Conservation (phyloP, 1,140 invertebrate genomes). For the Cydia strobilella region DNA sequence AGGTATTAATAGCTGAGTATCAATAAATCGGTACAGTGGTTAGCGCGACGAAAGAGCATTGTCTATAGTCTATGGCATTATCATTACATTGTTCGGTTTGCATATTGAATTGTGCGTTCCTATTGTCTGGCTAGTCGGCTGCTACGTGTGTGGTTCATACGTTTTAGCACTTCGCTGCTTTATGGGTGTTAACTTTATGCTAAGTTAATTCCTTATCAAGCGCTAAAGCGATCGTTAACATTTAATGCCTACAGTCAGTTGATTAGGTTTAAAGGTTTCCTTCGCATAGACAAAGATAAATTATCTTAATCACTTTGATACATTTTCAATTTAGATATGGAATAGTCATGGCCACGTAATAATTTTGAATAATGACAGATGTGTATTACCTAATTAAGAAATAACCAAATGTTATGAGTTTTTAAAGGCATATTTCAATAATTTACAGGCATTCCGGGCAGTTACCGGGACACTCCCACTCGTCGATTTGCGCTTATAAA, state of each 20-base stretch:
- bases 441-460: conserved; percentile 43
- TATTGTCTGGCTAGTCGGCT: conserved; percentile 60
- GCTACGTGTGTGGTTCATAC: conserved; percentile 64
- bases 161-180: conserved; percentile 22
- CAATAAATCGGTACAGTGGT: conserved; percentile 75
- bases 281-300: neutral
- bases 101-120: conserved; percentile 75
- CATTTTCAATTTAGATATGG: neutral
- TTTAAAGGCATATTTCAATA: conserved; percentile 38
- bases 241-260: neutral
- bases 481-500: conserved; percentile 63
- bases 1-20: conserved; percentile 71
- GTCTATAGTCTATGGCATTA: conserved; percentile 69
- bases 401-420: neutral
- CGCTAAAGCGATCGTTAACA: conserved; percentile 8
- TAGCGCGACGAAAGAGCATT: conserved; percentile 74
- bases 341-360: neutral
- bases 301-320: neutral
- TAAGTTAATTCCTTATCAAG: conserved; percentile 29
- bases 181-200: conserved; percentile 33
- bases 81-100: conserved; percentile 73
- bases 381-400: neutral
- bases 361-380: neutral
- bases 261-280: neutral
- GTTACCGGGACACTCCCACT: conserved; percentile 51